These are phyloP conservation scores for Platysteira castanea DNA, from an alignment of 2,113 vertebrate genomes.

Conservation along the genomic window DNA sequence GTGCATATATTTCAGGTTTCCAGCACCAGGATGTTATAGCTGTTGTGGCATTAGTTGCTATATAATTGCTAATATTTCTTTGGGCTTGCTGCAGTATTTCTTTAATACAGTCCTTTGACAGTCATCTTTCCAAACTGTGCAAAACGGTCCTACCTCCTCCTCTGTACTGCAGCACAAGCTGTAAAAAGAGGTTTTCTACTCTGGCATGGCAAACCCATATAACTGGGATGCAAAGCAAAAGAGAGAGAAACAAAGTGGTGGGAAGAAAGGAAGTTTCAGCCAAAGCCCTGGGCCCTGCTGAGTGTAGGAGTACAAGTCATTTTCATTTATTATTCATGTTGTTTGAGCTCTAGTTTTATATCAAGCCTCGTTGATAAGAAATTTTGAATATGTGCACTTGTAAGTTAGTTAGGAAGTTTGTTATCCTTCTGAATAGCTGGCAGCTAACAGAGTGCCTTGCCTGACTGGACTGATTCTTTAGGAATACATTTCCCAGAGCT, in stretches of 20 bases:
- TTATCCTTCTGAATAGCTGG: background rate
- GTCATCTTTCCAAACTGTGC: background rate
- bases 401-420: background rate
- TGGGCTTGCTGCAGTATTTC: background rate
- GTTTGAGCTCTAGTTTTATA: conserved; percentile 18
- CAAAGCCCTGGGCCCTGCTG: background rate
- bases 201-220: background rate
- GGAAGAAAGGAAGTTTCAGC: background rate
- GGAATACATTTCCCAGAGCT: background rate
- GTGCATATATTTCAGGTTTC: background rate
- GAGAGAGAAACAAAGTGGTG: background rate
- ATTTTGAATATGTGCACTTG: background rate
- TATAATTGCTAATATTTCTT: background rate
- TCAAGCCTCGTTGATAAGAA: background rate
- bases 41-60: background rate
- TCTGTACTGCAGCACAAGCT: background rate
- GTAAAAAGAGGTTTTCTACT: background rate
- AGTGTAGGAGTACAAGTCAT: background rate
- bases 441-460: background rate
- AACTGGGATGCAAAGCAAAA: background rate
- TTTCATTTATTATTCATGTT: conserved; percentile 14
- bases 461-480: background rate
- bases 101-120: background rate
- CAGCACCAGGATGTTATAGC: background rate
- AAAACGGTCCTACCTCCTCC: background rate